Percentiles rank a stretch among this genome's conserved stretches.
Conservation (phyloP, 2,113 vertebrate species). For the Mus musculus region GRCm39 chr16:95674001-95674500, state of each 20-base stretch:
- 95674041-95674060: fast-evolving
- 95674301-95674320: not conserved
- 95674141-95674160: no score
- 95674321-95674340: not conserved
- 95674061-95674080: fast-evolving
- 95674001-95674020: not conserved
- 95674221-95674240: no score
- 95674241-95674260: not conserved
- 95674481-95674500: no score
- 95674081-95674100: not conserved
- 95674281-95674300: not conserved
- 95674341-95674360: not conserved
- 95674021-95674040: fast-evolving
- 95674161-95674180: no score
- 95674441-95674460: not conserved
- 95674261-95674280: no score
- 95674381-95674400: not conserved
- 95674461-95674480: no score
- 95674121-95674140: not conserved
- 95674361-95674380: no score
- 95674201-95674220: not conserved
- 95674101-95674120: not conserved
- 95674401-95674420: not conserved
- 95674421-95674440: not conserved
- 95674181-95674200: not conserved